phyloP scores from a whole-genome alignment of 2,113 vertebrate species.

The Caranx ignobilis region DNA sequence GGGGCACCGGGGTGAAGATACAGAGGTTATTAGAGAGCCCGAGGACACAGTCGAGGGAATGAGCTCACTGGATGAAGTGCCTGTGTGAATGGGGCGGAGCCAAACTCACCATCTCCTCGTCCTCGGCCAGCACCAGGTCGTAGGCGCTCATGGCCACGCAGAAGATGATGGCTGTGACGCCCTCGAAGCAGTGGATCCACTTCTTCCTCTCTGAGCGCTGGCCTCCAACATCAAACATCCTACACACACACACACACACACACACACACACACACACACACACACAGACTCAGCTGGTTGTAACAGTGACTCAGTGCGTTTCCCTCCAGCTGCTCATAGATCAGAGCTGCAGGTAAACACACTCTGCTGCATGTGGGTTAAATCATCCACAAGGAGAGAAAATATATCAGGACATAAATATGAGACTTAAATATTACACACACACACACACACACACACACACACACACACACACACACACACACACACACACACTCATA shows the following conservation, averaged over 20 bases:
- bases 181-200: conserved; percentile 99
- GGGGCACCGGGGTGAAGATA: conserved; percentile 40
- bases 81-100: background rate
- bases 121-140: conserved; percentile 97
- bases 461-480: background rate
- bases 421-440: conserved; percentile 24
- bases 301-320: no score
- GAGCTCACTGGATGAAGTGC: conserved; percentile 18
- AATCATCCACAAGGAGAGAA: conserved; percentile 9
- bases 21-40: conserved; percentile 42
- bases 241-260: conserved; percentile 64
- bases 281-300: conserved; percentile 5
- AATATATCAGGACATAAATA: conserved; percentile 26
- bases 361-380: conserved; percentile 18
- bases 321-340: no score
- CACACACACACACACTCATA: background rate
- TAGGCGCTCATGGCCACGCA: conserved; percentile 98
- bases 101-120: conserved; percentile 96
- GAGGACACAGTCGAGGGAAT: conserved; percentile 44
- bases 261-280: no score
- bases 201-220: conserved; percentile 95
- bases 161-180: conserved; percentile 98
- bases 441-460: conserved; percentile 3
- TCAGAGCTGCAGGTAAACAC: conserved; percentile 39
- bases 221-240: conserved; percentile 97